Evolutionary conservation across 2,888 invertebrate species (phyloP).

Genomic region (Anarsia innoxiella): DNA sequence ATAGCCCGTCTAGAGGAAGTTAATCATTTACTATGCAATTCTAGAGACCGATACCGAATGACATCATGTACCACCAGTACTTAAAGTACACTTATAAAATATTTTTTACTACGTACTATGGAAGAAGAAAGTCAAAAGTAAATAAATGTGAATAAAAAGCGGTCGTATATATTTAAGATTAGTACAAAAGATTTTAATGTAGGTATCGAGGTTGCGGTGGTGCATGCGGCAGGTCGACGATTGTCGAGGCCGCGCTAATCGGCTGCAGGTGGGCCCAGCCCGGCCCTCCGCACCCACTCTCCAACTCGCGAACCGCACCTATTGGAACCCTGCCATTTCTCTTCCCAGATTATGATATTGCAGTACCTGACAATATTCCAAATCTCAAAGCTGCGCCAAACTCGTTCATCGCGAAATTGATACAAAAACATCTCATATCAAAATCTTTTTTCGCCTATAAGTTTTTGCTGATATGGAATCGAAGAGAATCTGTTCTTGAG

Average conservation of each 20-base stretch:
- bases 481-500: no score
- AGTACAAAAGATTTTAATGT: no score
- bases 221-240: conserved; percentile 3
- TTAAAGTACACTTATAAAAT: no score
- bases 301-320: neutral
- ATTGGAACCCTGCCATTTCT: conserved; percentile 29
- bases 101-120: neutral
- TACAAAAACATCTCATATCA: neutral
- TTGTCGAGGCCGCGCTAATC: conserved; percentile 10
- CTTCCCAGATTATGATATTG: conserved; percentile 26
- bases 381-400: neutral
- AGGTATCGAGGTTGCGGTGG: conserved; percentile 5
- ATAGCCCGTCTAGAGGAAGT: no score
- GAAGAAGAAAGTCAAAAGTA: neutral
- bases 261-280: conserved; percentile 16
- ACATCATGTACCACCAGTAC: no score
- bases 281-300: no score
- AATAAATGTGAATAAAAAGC: no score
- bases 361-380: conserved; percentile 18
- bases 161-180: no score
- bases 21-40: no score
- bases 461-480: neutral
- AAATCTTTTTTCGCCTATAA: no score
- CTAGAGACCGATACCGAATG: no score
- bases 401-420: conserved; percentile 2